Percentiles rank a stretch among this genome's conserved stretches.
These are phyloP conservation scores for Psittacus erithacus DNA, from an alignment of 2,113 vertebrate species.

Conservation along the genomic window DNA sequence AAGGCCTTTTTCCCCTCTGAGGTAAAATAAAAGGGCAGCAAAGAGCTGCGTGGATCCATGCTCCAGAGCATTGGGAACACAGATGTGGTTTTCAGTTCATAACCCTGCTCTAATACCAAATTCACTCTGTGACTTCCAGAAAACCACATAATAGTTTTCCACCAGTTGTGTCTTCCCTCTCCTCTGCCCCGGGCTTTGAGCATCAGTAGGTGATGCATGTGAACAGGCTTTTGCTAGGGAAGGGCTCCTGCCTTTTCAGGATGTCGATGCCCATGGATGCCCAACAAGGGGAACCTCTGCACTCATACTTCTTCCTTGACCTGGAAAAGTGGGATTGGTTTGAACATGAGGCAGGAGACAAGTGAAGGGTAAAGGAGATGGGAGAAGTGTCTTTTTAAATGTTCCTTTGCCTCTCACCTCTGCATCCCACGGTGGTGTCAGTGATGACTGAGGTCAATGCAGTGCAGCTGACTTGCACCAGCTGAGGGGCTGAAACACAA, in stretches of 20 bases:
- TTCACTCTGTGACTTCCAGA: background rate
- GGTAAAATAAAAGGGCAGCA: background rate
- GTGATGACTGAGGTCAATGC: background rate
- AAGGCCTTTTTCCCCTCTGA: background rate
- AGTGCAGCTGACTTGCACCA: background rate
- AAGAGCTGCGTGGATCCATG: background rate
- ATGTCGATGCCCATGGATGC: fast-evolving
- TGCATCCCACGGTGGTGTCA: background rate
- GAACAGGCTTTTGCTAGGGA: background rate
- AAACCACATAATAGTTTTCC: background rate
- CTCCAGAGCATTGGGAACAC: slow-evolving; percentile 4
- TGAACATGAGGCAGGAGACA: background rate
- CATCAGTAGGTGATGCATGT: background rate
- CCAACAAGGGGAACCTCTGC: background rate
- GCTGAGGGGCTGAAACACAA: background rate
- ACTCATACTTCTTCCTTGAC: background rate
- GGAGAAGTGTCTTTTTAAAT: background rate
- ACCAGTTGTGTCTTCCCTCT: background rate
- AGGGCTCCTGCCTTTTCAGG: background rate
- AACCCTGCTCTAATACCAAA: background rate
- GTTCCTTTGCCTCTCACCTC: background rate
- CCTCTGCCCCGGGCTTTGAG: background rate
- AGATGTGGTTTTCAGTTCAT: background rate
- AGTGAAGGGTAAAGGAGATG: background rate
- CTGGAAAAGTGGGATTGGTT: background rate